phyloP scores from a whole-genome alignment of 2,888 invertebrate genomes.

The Trachelus troglodyta region DNA sequence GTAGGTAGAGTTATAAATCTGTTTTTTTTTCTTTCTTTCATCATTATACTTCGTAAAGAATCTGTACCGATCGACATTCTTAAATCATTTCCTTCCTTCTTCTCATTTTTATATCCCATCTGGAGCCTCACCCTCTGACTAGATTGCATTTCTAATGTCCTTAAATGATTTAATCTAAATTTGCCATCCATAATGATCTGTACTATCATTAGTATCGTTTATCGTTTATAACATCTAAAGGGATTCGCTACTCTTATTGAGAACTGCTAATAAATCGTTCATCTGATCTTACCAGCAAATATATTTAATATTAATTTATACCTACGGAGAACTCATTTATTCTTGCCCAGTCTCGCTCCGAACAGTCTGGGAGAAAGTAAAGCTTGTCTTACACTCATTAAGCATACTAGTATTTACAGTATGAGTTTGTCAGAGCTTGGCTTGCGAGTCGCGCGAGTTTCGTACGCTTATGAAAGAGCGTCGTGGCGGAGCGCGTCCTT shows the following conservation, averaged over 20 bases:
- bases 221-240: slow-evolving; percentile 57
- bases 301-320: slow-evolving; percentile 39
- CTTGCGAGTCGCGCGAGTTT: slow-evolving; percentile 9
- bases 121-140: slow-evolving; percentile 55
- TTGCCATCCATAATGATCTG: slow-evolving; percentile 33
- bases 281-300: slow-evolving; percentile 31
- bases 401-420: slow-evolving; percentile 39
- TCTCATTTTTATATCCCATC: slow-evolving; percentile 20
- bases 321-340: slow-evolving; percentile 32
- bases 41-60: not conserved
- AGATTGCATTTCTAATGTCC: slow-evolving; percentile 63
- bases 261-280: slow-evolving; percentile 41
- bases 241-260: slow-evolving; percentile 49
- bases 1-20: slow-evolving; percentile 44
- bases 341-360: slow-evolving; percentile 14
- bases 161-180: slow-evolving; percentile 46
- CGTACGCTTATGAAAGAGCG: not conserved
- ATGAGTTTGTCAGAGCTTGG: slow-evolving; percentile 10
- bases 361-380: slow-evolving; percentile 21
- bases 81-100: not conserved
- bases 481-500: slow-evolving; percentile 1
- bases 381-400: slow-evolving; percentile 37
- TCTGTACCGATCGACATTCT: not conserved
- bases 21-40: slow-evolving; percentile 23
- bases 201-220: slow-evolving; percentile 21